Percentiles rank a stretch among this genome's conserved stretches.
These are phyloP conservation scores for Sminthopsis crassicaudata DNA, from an alignment of 2,113 vertebrate species.

Conservation along the genomic window DNA sequence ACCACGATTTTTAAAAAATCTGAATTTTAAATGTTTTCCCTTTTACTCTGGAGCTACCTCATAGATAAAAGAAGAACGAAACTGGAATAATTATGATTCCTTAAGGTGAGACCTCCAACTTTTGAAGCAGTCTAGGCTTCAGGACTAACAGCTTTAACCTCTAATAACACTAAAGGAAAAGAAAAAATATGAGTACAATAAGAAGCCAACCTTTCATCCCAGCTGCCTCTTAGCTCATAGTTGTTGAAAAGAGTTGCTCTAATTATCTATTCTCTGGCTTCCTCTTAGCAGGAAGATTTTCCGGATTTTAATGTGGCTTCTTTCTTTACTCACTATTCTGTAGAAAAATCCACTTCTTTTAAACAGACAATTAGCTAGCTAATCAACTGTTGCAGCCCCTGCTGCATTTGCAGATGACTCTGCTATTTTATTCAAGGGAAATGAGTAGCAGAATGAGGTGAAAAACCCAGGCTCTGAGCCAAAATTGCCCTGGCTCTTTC, in stretches of 20 bases:
- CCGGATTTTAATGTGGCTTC: constrained; percentile 40
- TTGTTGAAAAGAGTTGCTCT: constrained; percentile 48
- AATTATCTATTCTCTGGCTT: constrained; percentile 50
- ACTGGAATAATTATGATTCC: constrained; percentile 61
- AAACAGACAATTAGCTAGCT: not conserved
- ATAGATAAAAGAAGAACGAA: constrained; percentile 2
- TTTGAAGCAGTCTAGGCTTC: constrained; percentile 29
- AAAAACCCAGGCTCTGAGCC: not conserved
- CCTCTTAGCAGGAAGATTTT: constrained; percentile 49
- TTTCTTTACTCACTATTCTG: constrained; percentile 37
- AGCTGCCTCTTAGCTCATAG: constrained; percentile 49
- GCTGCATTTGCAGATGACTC: not conserved
- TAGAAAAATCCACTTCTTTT: constrained; percentile 6
- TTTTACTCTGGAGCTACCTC: not conserved
- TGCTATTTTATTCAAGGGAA: not conserved
- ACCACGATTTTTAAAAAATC: not conserved
- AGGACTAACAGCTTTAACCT: constrained; percentile 50
- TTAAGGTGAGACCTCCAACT: constrained; percentile 47
- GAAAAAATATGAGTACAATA: constrained; percentile 16
- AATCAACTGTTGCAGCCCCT: not conserved
- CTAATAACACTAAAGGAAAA: constrained; percentile 41
- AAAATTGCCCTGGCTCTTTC: not conserved
- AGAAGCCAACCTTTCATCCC: constrained; percentile 48
- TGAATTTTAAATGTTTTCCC: constrained; percentile 39
- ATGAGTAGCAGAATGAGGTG: not conserved